Conservation (phyloP, 1,140 invertebrate species). For the Pseudoatta argentina region DNA sequence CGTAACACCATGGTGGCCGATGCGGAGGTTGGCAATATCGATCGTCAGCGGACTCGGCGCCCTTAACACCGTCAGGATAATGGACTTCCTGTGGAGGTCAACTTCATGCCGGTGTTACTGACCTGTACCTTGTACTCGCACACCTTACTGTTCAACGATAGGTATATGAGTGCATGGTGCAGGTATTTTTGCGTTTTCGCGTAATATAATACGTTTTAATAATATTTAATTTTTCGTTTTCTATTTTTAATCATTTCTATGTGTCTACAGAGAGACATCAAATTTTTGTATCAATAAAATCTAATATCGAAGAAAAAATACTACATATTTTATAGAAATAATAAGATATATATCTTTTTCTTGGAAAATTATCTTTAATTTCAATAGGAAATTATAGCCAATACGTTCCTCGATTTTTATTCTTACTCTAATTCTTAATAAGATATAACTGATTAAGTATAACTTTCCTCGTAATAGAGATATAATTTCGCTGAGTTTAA, state of each 20-base stretch:
- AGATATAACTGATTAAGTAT: background rate
- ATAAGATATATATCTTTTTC: background rate
- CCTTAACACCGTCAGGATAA: conserved; percentile 94
- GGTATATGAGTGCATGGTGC: conserved; percentile 86
- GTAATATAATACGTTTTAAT: no score
- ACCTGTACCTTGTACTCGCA: conserved; percentile 96
- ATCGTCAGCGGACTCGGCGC: conserved; percentile 88
- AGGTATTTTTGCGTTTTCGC: no score
- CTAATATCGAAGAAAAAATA: background rate
- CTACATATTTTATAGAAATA: background rate
- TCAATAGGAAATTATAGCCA: no score
- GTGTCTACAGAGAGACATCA: no score
- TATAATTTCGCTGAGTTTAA: conserved; percentile 2
- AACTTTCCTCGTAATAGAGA: conserved; percentile 4
- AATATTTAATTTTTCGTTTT: no score
- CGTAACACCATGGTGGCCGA: conserved; percentile 86
- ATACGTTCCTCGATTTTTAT: background rate
- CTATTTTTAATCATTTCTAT: no score
- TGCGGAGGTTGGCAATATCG: conserved; percentile 88
- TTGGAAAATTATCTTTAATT: background rate
- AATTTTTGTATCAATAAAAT: background rate
- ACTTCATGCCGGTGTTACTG: conserved; percentile 90
- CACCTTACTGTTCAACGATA: conserved; percentile 89
- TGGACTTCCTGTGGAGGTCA: conserved; percentile 93
- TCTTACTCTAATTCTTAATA: conserved; percentile 11